Evolutionary conservation across 2,113 vertebrate genomes (phyloP).

Genomic region (Desmodus rotundus): DNA sequence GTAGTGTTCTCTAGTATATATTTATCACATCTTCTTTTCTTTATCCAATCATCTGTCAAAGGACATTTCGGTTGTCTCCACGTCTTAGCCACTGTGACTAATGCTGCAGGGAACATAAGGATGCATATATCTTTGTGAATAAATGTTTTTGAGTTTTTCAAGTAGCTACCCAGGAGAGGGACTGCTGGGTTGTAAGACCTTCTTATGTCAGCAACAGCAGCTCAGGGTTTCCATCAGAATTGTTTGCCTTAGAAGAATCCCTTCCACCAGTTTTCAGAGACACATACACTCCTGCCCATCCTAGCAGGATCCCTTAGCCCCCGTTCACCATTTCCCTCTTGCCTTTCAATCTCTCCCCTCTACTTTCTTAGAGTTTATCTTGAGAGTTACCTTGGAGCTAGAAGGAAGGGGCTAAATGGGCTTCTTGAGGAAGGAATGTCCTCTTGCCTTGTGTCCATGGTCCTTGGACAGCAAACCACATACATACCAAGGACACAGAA

Average conservation of each 20-base stretch:
- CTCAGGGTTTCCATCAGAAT: not conserved
- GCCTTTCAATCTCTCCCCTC: not conserved
- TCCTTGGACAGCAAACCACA: not conserved
- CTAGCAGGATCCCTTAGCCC: not conserved
- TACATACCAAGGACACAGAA: not conserved
- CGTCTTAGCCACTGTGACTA: too few species aligned
- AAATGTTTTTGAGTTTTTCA: too few species aligned
- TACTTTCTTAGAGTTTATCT: not conserved
- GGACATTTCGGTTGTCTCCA: too few species aligned
- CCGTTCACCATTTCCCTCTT: not conserved
- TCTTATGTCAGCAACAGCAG: not conserved
- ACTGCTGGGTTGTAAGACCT: too few species aligned
- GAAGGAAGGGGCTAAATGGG: not conserved
- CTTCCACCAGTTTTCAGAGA: not conserved
- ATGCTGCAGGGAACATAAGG: too few species aligned
- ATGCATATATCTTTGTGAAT: too few species aligned
- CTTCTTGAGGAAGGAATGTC: not conserved
- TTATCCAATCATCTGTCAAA: too few species aligned
- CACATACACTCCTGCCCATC: rapidly evolving
- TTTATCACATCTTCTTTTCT: too few species aligned
- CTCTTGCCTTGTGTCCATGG: not conserved
- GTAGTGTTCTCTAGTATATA: too few species aligned
- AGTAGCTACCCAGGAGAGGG: too few species aligned
- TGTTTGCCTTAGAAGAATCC: not conserved
- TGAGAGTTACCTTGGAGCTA: not conserved